Base-by-base conservation (phyloP, 2,888 invertebrate species). In the Anorthoa munda region DNA sequence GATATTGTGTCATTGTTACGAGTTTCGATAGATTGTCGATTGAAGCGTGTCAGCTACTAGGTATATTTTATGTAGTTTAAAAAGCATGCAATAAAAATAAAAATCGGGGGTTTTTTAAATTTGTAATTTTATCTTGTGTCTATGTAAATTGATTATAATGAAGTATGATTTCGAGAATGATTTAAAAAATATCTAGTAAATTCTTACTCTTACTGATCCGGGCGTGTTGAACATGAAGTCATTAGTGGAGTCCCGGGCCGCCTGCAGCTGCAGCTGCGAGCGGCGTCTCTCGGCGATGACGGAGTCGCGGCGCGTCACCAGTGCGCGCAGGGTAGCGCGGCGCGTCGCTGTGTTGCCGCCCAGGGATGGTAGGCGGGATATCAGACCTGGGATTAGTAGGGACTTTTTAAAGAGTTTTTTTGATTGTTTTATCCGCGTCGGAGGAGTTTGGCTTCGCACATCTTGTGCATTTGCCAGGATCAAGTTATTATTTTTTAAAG, bases 281-380 rank as follows among this genome's bases (percentile, higher is more conserved):
- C 98, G 98, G 73, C 98, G 97, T 56, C 98, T 95, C 15, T 98
- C 97, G 0, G 93, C 93, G 0, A 98, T 97, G 45, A 98, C 97
- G 0, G 98, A 98, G 90, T 98, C 98, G 59, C 98, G 97, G 11
- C 99, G 96, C 3, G 98, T 97, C 93, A 98, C 98, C 66, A 99
- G 93, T 0, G 98, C 99, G 84, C 98, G 97, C 87, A 98, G 97
- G 0, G 98, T 98, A 83, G 98, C 98, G 65, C 98, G 97, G 18
- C 97, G 96, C 68, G 97, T 97, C 96, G 83, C 97, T 96, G 83
- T 97, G 97, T 92, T 90, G 2, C 88, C 91, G 58, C 94, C 94
- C 83, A 95, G 85, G 0, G 95, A 93, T 3, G 95, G 91, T 65
- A 95, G 76, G 0, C 94, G 93, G 0, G 92, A 84, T 53, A 93